These are phyloP conservation scores for Cyprinus carpio DNA, from an alignment of 2,113 vertebrate species.

Conservation along the genomic window DNA sequence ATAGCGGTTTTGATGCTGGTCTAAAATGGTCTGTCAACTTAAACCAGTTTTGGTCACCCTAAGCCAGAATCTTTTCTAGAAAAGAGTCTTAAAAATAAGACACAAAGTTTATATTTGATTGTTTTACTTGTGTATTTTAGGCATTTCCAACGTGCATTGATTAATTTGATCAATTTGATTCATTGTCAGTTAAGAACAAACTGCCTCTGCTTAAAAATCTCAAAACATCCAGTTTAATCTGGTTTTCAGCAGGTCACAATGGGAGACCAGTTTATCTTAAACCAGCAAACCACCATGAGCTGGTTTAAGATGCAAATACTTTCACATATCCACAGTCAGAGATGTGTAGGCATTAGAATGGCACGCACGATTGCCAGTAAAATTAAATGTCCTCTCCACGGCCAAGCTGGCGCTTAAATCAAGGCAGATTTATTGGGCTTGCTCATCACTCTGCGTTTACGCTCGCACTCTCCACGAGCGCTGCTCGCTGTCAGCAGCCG, in stretches of 20 bases:
- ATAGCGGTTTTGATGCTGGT: not conserved
- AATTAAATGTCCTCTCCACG: conserved; percentile 11
- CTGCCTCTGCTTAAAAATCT: not conserved
- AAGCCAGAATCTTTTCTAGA: not conserved
- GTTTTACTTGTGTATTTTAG: not conserved
- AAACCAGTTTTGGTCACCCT: not conserved
- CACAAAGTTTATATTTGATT: not conserved
- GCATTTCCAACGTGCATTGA: not conserved
- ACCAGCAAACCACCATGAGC: not conserved
- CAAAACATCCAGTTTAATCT: not conserved
- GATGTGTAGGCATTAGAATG: conserved; percentile 17
- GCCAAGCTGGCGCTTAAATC: conserved; percentile 15
- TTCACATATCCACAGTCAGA: not conserved
- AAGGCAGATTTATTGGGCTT: conserved; percentile 23
- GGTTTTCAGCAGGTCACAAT: not conserved
- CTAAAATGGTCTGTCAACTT: not conserved
- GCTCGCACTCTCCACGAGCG: conserved; percentile 1
- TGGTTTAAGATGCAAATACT: not conserved
- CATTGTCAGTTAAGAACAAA: not conserved
- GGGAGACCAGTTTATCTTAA: not conserved
- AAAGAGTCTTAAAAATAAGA: too few species aligned
- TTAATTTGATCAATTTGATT: not conserved
- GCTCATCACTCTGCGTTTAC: conserved; percentile 35
- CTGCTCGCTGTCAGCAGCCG: conserved; percentile 30
- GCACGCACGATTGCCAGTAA: conserved; percentile 25